Evolutionary conservation across 2,888 invertebrate genomes (phyloP), one percentile per base, ranked within the genome.

Genomic region (Ommatoiulus sabulosus): DNA sequence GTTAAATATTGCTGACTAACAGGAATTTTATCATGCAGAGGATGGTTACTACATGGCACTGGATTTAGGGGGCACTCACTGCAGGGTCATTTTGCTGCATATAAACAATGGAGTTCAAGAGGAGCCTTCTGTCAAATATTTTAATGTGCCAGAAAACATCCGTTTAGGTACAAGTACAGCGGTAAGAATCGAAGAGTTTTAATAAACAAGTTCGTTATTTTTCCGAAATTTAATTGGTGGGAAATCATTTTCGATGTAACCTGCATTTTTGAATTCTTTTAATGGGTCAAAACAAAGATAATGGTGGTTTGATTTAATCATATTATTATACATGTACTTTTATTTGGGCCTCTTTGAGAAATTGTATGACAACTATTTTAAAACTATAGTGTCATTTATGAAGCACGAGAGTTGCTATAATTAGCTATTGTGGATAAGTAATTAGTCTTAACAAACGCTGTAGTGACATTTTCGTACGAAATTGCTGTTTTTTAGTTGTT

Each of bases 51-150:
- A 94, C 92, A 92, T 97, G 90, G 96, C 96, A 3, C 92, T 97
- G 90, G 97, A 97, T 92, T 94, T 97, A 89, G 97, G 97, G 3
- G 96, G 97, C 35, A 96, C 96, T 44, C 96, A 97, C 93, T 96
- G 96, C 92, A 94, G 97, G 12, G 95, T 97, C 17, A 93, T 96
- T 44, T 93, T 95, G 80, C 92, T 96, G 90, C 95, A 95, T 90
- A 92, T 96, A 90, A 91, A 90, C 5, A 92, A 93, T 12, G 95
- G 95, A 0, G 92, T 92, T 88, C 93, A 95, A 20, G 92, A 94
- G 44, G 92, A 94, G 3, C 94, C 95, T 91, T 93, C 94, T 90
- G 95, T 95, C 87, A 94, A 95, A 91, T 95, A 95, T 88, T 93
- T 92, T 89, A 92, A 92, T 88, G 92, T 93, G 12, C 91, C 94